A percentile compares a stretch with the other conserved stretches of the same genome.
These are phyloP conservation scores for Empidonax traillii DNA, from an alignment of 2,113 vertebrate genomes.

Conservation along the genomic window DNA sequence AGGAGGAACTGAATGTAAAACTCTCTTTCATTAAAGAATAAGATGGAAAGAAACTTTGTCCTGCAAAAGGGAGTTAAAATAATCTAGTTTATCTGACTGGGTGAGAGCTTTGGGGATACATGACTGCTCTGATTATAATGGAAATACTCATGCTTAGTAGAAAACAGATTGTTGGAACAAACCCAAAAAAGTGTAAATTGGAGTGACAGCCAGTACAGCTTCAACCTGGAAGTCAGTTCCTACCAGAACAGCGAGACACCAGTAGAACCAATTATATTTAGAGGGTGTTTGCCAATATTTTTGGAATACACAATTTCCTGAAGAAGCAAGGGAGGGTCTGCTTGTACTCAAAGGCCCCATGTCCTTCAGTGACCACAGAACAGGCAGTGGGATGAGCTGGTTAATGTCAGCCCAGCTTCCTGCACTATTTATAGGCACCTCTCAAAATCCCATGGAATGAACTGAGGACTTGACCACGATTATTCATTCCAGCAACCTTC, in stretches of 20 bases:
- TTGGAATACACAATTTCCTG: neutral
- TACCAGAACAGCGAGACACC: neutral
- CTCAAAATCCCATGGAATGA: neutral
- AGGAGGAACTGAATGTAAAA: neutral
- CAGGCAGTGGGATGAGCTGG: neutral
- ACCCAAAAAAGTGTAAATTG: neutral
- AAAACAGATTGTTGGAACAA: neutral
- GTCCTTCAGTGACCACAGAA: neutral
- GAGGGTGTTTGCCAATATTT: neutral
- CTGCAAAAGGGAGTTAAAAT: neutral
- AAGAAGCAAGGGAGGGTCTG: neutral
- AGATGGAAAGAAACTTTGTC: neutral
- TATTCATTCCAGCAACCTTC: neutral
- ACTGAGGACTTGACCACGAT: neutral
- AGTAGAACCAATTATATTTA: neutral
- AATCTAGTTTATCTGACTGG: neutral
- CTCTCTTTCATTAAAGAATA: neutral
- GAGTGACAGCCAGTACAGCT: neutral
- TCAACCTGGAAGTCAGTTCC: neutral
- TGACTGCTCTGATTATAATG: neutral
- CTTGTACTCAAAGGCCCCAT: accelerated
- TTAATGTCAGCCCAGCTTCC: neutral
- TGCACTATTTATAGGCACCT: neutral
- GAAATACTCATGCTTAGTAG: neutral
- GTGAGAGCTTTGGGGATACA: neutral